Evolutionary conservation across 2,113 vertebrate species (phyloP), one percentile per base, ranked within the genome.

Genomic region (Carassius auratus): DNA sequence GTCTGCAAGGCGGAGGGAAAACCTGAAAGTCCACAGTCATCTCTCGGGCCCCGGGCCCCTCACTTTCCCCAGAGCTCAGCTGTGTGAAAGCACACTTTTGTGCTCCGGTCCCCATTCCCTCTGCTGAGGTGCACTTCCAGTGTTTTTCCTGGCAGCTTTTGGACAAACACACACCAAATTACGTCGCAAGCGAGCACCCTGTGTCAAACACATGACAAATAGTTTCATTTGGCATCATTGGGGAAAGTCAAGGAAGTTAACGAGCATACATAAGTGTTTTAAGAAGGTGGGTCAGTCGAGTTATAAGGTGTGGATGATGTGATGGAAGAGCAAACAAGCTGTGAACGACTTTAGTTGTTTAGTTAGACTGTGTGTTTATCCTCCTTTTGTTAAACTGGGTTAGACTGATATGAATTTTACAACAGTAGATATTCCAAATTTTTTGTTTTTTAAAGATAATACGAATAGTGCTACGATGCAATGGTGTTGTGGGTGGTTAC

Each of bases 111-210:
- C 42, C 87, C 81, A 19, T 85, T 84, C 48, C 26, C 81, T 68
- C 33, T 61, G 75, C 84, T 76, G 86, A 87, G 84, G 86, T 89
- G 80, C 84, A 90, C 84, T 71, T 87, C 76, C 76, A 79, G 55
- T 92, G 88, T 91, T 92, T 91, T 92, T 87, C 86, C 91, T 92
- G 90, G 90, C 89, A 90, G 88, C 79, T 7, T 59, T 78, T 87
- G 81, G 30, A 86, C 79, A 86, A 90, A 91, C 88, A 90, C 64
- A 38, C 76, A 85, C 83, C 87, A 59, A 57, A 76, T 91, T 90
- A 91, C 86, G 84, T 91, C 17, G 64, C 81, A 77, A 76, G 81
- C 76, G 68, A 85, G 59, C 78, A 62, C 73, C 33, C 76, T 84
- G 88, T 90, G 86, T 90, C 90, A 90, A 87, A 86, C 69, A 50